Base-by-base conservation (phyloP, 2,888 invertebrate genomes). In the Drosophila macrospina region DNA sequence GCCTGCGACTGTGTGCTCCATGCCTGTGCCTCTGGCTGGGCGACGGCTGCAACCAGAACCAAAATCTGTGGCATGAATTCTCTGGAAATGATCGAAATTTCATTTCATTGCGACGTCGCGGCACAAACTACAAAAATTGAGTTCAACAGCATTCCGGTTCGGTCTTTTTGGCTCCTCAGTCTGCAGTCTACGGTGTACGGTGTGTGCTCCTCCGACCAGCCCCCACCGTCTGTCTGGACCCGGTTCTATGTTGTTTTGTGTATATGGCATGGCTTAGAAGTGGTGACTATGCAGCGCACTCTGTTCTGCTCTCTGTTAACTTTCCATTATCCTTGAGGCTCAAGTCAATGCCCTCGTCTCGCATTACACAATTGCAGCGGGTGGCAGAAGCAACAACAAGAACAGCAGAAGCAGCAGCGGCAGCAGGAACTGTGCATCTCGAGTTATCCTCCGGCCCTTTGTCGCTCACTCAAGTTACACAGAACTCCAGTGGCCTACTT, bases 1-100 rank as follows among this genome's bases (percentile, higher is more conserved):
- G 63, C 51, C 59, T n/a, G 30, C 50, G 66, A 66, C 54, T 30
- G 42, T 50, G 63, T 55, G 63, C 59, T 55, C 28, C 28, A 28
- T 28, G 28, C 28, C 7, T 28, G 28, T 28, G 28, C 28, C 28
- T 20, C 20, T 20, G 20, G 47, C 24, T 39, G 55, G 48, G 20
- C 10, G n/a, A n/a, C 34, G 10, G 41, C 66, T 67, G 72, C 62
- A 62, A 41, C 68, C 57, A 73, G 69, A 69, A 50, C 68, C 81
- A 34, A 62, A 86, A 85, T 85, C 85, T 80, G 77, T 83, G 86
- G 85, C 83, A 86, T 85, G 77, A 86, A 86, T 86, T 86, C 85
- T 68, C 77, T 86, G 86, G 85, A 86, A 86, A 79, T 85, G 66
- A 82, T 78, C 86, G 82, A 86, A 86, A 86, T 85, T 84, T 84